phyloP scores from a whole-genome alignment of 2,888 invertebrate species.

The Drosophila mayaguana region DNA sequence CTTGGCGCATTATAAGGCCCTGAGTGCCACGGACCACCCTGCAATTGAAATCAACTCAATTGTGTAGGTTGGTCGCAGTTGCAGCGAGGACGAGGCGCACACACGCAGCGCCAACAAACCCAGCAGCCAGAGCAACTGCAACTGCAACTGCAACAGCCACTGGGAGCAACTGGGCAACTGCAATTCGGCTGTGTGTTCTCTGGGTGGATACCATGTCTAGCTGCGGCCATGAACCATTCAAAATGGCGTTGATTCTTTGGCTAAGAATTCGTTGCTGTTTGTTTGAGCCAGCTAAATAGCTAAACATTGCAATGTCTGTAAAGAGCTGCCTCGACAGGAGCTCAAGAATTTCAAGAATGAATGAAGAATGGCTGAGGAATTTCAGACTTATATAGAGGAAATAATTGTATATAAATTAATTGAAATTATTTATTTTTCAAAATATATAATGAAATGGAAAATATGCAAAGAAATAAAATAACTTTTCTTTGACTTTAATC shows the following conservation, averaged over 20 bases:
- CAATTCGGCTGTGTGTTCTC: conserved; percentile 20
- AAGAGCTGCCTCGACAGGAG: background rate
- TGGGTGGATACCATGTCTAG: conserved; percentile 39
- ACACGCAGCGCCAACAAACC: background rate
- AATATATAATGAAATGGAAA: background rate
- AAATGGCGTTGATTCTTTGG: conserved; percentile 59
- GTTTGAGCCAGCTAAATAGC: conserved; percentile 22
- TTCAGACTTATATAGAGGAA: background rate
- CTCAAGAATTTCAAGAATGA: background rate
- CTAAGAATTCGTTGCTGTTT: conserved; percentile 17
- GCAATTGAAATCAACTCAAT: conserved; percentile 77
- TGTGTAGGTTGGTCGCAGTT: conserved; percentile 61
- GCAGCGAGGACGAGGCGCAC: conserved; percentile 23
- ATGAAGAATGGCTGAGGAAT: background rate
- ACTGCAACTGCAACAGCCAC: conserved; percentile 19
- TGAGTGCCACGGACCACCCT: conserved; percentile 74
- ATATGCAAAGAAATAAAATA: background rate
- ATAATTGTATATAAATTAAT: background rate
- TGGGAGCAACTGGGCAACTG: conserved; percentile 31
- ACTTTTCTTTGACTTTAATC: too few relatives aligned
- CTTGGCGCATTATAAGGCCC: conserved; percentile 73
- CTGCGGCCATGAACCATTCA: conserved; percentile 58
- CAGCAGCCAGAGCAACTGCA: conserved; percentile 42
- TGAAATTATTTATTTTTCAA: background rate
- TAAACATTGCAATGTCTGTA: conserved; percentile 8